These are phyloP conservation scores for Pteromalus puparum DNA, from an alignment of 1,140 invertebrate species.

Conservation along the genomic window DNA sequence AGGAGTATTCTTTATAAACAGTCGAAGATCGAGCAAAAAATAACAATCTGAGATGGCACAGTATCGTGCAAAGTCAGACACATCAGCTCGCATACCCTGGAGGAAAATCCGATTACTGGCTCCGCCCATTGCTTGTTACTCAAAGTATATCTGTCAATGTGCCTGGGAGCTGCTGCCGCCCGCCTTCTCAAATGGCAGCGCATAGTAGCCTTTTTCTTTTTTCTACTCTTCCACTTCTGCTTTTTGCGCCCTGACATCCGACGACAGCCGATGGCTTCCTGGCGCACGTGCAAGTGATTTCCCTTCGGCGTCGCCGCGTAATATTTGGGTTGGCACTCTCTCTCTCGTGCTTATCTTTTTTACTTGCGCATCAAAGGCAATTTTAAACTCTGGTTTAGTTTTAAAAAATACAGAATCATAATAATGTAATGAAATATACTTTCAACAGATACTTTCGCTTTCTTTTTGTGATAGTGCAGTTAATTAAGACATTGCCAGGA, in stretches of 20 bases:
- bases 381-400: too few relatives aligned
- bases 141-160: conserved; percentile 42
- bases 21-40: neutral
- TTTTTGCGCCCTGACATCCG: neutral
- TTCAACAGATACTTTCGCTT: too few relatives aligned
- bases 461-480: too few relatives aligned
- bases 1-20: neutral
- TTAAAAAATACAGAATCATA: too few relatives aligned
- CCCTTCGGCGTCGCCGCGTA: neutral
- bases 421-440: too few relatives aligned
- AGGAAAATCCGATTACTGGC: conserved; percentile 20
- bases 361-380: neutral
- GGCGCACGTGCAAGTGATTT: conserved; percentile 18
- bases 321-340: neutral
- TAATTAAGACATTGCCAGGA: too few relatives aligned
- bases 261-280: neutral
- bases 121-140: conserved; percentile 34
- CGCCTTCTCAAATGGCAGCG: conserved; percentile 6
- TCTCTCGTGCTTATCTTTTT: neutral
- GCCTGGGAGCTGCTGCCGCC: neutral
- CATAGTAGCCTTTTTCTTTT: neutral
- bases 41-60: neutral
- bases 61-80: neutral
- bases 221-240: neutral
- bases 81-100: neutral